Percentiles rank a stretch among this genome's conserved stretches.
phyloP scores from a whole-genome alignment of 2,113 vertebrate genomes.

The Toxotes chatareus region DNA sequence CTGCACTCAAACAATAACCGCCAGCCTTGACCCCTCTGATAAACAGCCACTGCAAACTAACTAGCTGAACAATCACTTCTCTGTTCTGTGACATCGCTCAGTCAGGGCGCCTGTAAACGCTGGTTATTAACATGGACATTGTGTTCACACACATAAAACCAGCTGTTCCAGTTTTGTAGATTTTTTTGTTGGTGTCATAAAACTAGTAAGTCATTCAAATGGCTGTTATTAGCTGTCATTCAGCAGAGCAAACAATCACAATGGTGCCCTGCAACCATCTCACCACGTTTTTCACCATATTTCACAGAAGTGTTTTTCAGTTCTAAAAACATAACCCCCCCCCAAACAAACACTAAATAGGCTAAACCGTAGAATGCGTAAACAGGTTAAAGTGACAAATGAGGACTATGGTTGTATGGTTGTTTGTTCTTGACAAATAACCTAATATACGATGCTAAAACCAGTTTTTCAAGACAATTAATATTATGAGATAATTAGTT shows the following conservation, averaged over 20 bases:
- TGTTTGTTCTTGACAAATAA: constrained; percentile 9
- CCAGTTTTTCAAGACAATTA: constrained; percentile 1
- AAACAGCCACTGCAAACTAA: constrained; percentile 72
- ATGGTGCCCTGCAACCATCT: not conserved
- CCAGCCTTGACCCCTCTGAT: constrained; percentile 78
- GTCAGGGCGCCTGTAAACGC: constrained; percentile 46
- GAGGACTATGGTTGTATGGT: not conserved
- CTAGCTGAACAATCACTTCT: constrained; percentile 73
- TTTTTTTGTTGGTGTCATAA: constrained; percentile 46
- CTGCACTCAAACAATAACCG: constrained; percentile 66
- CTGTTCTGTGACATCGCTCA: constrained; percentile 59
- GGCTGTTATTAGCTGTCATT: constrained; percentile 37
- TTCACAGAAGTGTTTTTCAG: not conserved
- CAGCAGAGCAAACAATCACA: constrained; percentile 1
- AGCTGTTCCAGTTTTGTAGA: constrained; percentile 53
- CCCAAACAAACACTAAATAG: not conserved
- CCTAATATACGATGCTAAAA: not conserved
- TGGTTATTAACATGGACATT: constrained; percentile 46
- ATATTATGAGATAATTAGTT: not conserved
- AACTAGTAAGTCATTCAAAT: constrained; percentile 17
- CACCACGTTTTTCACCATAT: not conserved
- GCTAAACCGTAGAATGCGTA: not conserved
- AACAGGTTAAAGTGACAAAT: constrained; percentile 22
- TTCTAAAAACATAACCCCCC: not conserved
- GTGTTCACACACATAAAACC: constrained; percentile 60